phyloP scores from a whole-genome alignment of 2,888 invertebrate genomes.

The Tuberolachnus salignus region DNA sequence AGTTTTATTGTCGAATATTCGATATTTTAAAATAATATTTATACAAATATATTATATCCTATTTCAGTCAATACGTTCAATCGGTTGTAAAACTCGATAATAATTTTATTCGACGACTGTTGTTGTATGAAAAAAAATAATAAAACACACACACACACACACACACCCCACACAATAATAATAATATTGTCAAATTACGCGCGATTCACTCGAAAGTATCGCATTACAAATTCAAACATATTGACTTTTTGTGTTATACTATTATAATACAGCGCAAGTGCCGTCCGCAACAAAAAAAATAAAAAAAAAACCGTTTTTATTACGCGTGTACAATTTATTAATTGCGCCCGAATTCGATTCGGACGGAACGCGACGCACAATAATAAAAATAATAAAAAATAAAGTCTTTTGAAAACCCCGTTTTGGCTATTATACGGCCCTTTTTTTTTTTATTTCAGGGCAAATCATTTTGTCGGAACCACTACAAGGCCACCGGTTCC shows the following conservation, averaged over 20 bases:
- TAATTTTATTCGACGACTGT: slow-evolving; percentile 5
- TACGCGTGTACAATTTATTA: slow-evolving; percentile 45
- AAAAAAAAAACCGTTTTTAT: slow-evolving; percentile 22
- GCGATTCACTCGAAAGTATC: slow-evolving; percentile 17
- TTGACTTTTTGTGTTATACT: slow-evolving; percentile 17
- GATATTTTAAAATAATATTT: slow-evolving; percentile 10
- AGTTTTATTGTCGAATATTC: neutral
- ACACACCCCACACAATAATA: slow-evolving; percentile 21
- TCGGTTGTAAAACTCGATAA: slow-evolving; percentile 20
- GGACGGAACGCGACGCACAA: neutral
- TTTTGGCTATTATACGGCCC: neutral
- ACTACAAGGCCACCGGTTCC: slow-evolving; percentile 17
- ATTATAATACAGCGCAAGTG: neutral
- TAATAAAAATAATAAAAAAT: neutral
- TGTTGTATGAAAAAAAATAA: neutral
- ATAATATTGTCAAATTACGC: slow-evolving; percentile 23
- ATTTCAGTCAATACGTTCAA: neutral
- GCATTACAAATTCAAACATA: slow-evolving; percentile 34
- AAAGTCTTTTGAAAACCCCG: slow-evolving; percentile 17
- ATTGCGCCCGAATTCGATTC: slow-evolving; percentile 46
- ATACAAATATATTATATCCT: neutral
- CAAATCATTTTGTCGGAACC: slow-evolving; percentile 30
- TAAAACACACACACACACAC: too few relatives aligned
- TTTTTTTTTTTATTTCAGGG: neutral
- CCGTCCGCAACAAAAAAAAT: slow-evolving; percentile 14